Conservation (phyloP, 2,888 invertebrate species). For the Ochlodes sylvanus region DNA sequence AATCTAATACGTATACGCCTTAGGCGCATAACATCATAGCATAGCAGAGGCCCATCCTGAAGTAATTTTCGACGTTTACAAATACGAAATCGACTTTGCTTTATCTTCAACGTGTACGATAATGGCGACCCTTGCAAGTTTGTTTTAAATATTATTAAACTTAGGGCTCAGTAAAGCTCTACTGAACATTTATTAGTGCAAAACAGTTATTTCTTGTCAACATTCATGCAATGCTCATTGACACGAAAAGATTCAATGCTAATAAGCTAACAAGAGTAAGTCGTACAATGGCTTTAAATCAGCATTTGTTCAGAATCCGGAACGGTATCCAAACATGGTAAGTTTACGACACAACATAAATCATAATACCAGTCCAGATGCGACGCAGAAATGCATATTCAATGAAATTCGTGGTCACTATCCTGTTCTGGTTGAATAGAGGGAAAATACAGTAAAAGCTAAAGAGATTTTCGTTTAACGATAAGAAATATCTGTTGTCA, state of each 20-base stretch:
- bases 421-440: background rate
- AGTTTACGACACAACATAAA: constrained; percentile 60
- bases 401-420: constrained; percentile 24
- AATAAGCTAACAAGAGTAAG: constrained; percentile 43
- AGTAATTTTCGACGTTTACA: no score
- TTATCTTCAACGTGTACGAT: no score
- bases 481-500: background rate
- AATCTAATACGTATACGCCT: no score
- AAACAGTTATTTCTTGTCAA: background rate
- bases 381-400: constrained; percentile 36
- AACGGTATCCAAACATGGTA: constrained; percentile 65
- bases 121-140: no score
- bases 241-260: constrained; percentile 31
- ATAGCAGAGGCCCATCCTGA: no score
- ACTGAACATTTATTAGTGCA: background rate
- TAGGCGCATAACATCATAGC: no score
- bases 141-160: no score
- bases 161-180: no score
- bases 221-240: constrained; percentile 49
- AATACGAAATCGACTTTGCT: no score
- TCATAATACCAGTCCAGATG: constrained; percentile 53
- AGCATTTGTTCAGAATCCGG: constrained; percentile 59
- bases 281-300: constrained; percentile 66
- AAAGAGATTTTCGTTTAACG: background rate
- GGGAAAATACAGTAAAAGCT: constrained; percentile 5